Percentiles rank a stretch among this genome's conserved stretches.
phyloP scores from a whole-genome alignment of 2,888 invertebrate species.

The Leptarthrus brevirostris region DNA sequence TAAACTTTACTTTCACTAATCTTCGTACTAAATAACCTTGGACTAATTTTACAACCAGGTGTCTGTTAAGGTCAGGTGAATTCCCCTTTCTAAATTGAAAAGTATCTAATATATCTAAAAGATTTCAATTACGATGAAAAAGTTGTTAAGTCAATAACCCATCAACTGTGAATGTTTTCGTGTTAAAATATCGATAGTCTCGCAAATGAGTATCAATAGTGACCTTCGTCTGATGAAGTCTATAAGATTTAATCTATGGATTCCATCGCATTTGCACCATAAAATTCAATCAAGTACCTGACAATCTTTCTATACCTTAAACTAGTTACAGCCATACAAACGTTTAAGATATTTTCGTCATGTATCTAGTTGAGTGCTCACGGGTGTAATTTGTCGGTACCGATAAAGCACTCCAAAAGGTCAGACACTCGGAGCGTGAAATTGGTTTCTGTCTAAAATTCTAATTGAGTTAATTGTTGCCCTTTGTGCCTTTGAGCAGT shows the following conservation, averaged over 20 bases:
- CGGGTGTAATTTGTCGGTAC: too few relatives aligned
- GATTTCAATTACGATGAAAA: too few relatives aligned
- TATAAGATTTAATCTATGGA: background rate
- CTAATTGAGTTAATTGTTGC: background rate
- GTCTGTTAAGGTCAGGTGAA: too few relatives aligned
- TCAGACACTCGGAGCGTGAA: background rate
- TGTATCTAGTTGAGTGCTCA: too few relatives aligned
- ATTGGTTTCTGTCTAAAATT: background rate
- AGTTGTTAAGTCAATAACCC: background rate
- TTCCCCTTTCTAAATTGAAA: too few relatives aligned
- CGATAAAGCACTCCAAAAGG: background rate
- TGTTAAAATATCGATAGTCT: background rate
- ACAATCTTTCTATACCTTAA: slow-evolving; percentile 12
- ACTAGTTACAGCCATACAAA: background rate
- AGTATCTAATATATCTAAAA: too few relatives aligned
- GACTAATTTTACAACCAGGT: too few relatives aligned
- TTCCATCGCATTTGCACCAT: background rate
- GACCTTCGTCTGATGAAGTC: background rate
- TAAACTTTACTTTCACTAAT: too few relatives aligned
- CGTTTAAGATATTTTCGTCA: background rate
- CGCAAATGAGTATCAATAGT: background rate
- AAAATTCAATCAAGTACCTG: slow-evolving; percentile 3
- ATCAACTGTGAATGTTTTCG: too few relatives aligned
- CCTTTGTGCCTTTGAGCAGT: background rate
- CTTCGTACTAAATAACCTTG: too few relatives aligned